These are phyloP conservation scores for Bombus sylvicola DNA, from an alignment of 1,140 invertebrate genomes.

Conservation along the genomic window DNA sequence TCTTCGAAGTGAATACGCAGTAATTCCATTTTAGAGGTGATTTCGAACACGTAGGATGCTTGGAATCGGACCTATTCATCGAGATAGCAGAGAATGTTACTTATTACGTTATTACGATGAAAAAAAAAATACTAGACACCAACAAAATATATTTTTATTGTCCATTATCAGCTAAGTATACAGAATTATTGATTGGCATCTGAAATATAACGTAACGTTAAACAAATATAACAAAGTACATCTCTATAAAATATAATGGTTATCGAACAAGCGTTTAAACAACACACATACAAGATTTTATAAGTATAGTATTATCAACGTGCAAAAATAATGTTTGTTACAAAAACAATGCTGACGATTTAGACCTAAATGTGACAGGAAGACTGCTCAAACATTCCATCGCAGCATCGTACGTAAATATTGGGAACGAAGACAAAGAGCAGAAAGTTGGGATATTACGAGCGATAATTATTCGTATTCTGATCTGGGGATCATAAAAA, in stretches of 20 bases:
- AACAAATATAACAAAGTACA: background rate
- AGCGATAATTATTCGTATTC: background rate
- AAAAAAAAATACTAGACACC: background rate
- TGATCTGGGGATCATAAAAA: background rate
- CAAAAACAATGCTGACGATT: background rate
- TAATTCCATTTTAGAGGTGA: background rate
- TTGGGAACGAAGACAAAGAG: background rate
- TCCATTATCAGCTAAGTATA: background rate
- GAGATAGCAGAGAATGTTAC: background rate
- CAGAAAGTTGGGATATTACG: background rate
- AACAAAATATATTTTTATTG: slow-evolving; percentile 4
- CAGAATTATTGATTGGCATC: background rate
- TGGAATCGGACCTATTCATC: background rate
- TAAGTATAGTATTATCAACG: background rate
- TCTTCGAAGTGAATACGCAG: background rate
- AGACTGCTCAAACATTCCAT: background rate
- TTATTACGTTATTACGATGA: background rate
- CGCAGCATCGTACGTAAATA: background rate
- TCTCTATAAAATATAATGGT: background rate
- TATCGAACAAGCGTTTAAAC: background rate
- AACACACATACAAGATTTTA: background rate
- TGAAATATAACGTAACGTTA: background rate
- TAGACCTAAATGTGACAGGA: background rate
- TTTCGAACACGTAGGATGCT: background rate
- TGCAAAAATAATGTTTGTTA: background rate